phyloP scores from a whole-genome alignment of 2,113 vertebrate genomes.

The Sclerurus mexicanus region DNA sequence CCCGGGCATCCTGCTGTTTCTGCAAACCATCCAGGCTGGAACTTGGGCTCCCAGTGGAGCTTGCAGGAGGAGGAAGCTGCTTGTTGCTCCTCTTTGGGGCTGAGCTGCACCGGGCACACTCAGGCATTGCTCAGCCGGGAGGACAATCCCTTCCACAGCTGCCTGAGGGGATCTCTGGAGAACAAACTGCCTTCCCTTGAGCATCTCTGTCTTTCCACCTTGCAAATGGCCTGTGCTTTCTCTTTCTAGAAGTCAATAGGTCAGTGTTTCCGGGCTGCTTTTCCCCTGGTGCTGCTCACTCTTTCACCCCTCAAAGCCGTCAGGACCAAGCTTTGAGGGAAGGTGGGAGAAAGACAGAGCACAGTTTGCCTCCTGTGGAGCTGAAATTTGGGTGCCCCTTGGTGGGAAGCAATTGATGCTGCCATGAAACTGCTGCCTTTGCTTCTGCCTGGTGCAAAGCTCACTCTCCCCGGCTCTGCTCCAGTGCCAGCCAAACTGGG shows the following conservation, averaged over 20 bases:
- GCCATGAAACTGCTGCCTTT: not conserved
- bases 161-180: not conserved
- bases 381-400: slow-evolving; percentile 1
- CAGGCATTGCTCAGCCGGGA: not conserved
- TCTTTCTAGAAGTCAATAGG: not conserved
- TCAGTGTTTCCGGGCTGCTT: not conserved
- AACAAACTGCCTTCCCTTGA: not conserved
- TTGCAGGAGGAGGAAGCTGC: not conserved
- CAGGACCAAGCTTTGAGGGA: not conserved
- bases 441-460: not conserved
- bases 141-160: not conserved
- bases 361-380: slow-evolving; percentile 36
- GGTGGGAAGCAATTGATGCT: slow-evolving; percentile 53
- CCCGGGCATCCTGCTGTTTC: not conserved
- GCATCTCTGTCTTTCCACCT: not conserved
- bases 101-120: rapidly evolving
- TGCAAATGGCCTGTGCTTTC: not conserved
- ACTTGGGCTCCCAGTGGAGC: not conserved
- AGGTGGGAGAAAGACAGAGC: slow-evolving; percentile 27
- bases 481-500: not conserved
- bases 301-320: not conserved
- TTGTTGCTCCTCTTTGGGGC: not conserved
- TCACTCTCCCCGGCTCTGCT: not conserved
- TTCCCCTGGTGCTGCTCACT: not conserved
- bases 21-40: not conserved